phyloP scores from a whole-genome alignment of 2,888 invertebrate species.

The Yponomeuta sedellus region DNA sequence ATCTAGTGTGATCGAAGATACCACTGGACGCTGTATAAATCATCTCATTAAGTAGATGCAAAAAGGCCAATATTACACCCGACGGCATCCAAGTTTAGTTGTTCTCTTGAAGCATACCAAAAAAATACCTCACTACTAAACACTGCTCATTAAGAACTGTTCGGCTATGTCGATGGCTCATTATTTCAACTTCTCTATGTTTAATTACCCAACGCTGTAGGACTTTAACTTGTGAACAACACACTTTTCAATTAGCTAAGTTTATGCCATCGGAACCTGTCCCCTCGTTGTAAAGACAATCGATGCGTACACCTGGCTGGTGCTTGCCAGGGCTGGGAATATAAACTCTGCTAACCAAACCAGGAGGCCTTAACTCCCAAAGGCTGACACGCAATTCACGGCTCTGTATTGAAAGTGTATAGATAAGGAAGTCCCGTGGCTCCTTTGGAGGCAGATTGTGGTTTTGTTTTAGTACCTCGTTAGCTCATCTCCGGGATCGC shows the following conservation, averaged over 20 bases:
- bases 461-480: constrained; percentile 1
- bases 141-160: background rate
- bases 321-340: constrained; percentile 4
- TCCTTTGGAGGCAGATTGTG: background rate
- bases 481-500: constrained; percentile 19
- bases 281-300: constrained; percentile 17
- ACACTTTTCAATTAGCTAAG: constrained; percentile 14
- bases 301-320: constrained; percentile 18
- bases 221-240: background rate
- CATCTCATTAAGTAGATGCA: too few species aligned
- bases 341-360: background rate
- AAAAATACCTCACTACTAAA: too few species aligned
- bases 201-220: background rate
- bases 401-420: background rate
- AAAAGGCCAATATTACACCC: constrained; percentile 69
- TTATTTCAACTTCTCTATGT: background rate
- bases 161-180: background rate
- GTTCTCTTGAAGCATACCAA: background rate
- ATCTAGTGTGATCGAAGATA: too few species aligned
- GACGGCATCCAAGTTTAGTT: constrained; percentile 60
- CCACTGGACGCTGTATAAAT: too few species aligned
- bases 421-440: background rate
- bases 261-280: constrained; percentile 16
- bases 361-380: background rate
- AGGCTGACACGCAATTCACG: background rate